Evolutionary conservation across 2,888 invertebrate genomes (phyloP).

Genomic region (Trichopoda pennipes): DNA sequence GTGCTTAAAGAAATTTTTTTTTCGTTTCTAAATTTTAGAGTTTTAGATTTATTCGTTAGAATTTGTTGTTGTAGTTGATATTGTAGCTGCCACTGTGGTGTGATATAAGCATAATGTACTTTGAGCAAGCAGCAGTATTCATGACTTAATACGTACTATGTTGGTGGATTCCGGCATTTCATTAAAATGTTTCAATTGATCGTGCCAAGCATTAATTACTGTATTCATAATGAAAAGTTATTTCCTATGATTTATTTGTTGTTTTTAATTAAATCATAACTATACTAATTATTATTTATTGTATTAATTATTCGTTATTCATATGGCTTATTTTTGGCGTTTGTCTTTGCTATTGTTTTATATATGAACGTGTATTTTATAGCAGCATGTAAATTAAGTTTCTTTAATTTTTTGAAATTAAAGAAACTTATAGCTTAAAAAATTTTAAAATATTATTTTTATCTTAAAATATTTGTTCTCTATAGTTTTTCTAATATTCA

Average conservation of each 20-base stretch:
- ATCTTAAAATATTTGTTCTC: no score
- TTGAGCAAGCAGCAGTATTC: neutral
- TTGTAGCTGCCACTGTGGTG: no score
- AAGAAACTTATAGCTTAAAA: no score
- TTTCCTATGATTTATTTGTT: neutral
- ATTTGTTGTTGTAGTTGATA: no score
- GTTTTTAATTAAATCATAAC: constrained; percentile 20
- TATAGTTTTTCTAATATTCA: no score
- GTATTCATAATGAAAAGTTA: constrained; percentile 28
- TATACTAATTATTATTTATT: neutral
- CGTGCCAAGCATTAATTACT: constrained; percentile 53
- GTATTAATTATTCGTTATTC: constrained; percentile 13
- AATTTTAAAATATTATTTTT: no score
- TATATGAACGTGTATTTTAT: no score
- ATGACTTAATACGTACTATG: constrained; percentile 7
- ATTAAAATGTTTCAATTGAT: constrained; percentile 41
- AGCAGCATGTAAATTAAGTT: no score
- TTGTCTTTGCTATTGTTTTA: constrained; percentile 9
- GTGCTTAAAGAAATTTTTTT: no score
- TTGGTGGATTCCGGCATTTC: constrained; percentile 52
- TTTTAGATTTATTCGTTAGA: no score
- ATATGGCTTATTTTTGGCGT: constrained; percentile 2
- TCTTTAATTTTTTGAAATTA: no score
- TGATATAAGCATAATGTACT: neutral
- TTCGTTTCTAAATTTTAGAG: no score